These are phyloP conservation scores for Hymenochirus boettgeri DNA, from an alignment of 2,113 vertebrate species.

Conservation along the genomic window DNA sequence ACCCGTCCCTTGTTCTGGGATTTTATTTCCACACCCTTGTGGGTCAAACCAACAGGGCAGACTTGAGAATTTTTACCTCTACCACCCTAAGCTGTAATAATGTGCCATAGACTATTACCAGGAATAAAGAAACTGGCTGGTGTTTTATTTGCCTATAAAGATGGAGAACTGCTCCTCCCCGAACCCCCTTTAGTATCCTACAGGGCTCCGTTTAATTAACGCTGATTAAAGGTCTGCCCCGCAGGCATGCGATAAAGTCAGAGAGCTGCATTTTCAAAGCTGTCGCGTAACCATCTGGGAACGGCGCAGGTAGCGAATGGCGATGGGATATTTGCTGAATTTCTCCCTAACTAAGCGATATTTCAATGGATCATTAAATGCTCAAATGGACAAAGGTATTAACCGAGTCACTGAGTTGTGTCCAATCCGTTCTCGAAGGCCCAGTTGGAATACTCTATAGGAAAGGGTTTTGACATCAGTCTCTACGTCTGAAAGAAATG, in stretches of 20 bases:
- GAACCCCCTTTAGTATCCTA: conserved; percentile 64
- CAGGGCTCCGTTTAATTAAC: conserved; percentile 88
- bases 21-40: no score
- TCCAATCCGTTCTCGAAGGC: conserved; percentile 66
- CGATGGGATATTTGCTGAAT: conserved; percentile 50
- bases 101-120: neutral
- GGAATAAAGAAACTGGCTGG: neutral
- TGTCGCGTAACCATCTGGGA: conserved; percentile 63
- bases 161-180: neutral
- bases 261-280: conserved; percentile 70
- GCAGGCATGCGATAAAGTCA: conserved; percentile 65
- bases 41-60: no score
- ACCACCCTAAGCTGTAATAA: no score
- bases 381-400: conserved; percentile 81
- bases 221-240: conserved; percentile 79
- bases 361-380: conserved; percentile 77
- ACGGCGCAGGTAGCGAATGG: conserved; percentile 35
- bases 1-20: no score
- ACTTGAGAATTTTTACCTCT: no score
- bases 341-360: conserved; percentile 71
- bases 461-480: no score
- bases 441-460: conserved; percentile 62
- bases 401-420: conserved; percentile 72
- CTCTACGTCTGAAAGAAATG: no score
- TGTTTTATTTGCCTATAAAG: neutral